A percentile compares a stretch with the other conserved stretches of the same genome.
Conservation (phyloP, 2,797 vertebrate genomes). For the Chelon auratus region DNA sequence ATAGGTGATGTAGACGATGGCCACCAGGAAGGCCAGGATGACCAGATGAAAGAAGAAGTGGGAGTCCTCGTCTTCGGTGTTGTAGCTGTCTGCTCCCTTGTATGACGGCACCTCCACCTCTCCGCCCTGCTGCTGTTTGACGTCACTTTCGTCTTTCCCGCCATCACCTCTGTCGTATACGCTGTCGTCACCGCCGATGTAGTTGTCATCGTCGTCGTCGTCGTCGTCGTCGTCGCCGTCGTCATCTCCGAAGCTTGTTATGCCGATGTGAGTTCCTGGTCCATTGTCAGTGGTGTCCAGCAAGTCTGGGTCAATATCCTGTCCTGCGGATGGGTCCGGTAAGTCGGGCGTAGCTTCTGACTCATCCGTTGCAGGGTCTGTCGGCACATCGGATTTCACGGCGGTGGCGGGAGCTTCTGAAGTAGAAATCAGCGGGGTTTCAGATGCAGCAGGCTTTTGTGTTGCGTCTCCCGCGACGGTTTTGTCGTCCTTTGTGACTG, state of each 20-base stretch:
- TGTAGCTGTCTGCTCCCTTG: slow-evolving; percentile 74
- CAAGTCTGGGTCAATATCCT: not conserved
- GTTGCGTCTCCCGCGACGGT: fast-evolving
- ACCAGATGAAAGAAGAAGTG: slow-evolving; percentile 97
- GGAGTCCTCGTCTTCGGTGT: slow-evolving; percentile 88
- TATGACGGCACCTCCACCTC: slow-evolving; percentile 40
- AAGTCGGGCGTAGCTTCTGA: not conserved
- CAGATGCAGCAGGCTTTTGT: not conserved
- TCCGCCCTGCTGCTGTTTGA: not conserved
- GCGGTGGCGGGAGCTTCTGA: not conserved
- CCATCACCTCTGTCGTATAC: not conserved
- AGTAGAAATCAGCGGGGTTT: not conserved
- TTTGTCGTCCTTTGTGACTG: fast-evolving
- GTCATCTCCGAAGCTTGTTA: not conserved
- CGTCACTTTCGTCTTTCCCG: not conserved
- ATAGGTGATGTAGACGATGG: slow-evolving; percentile 92
- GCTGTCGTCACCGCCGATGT: not conserved
- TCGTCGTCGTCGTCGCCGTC: fast-evolving
- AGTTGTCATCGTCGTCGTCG: not conserved
- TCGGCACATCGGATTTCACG: not conserved
- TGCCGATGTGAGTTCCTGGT: fast-evolving
- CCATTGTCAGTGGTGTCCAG: not conserved
- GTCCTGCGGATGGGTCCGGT: not conserved
- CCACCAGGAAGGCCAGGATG: slow-evolving; percentile 92
- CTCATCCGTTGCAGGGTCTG: not conserved